phyloP scores from a whole-genome alignment of 2,888 invertebrate species.

The Oligia latruncula region DNA sequence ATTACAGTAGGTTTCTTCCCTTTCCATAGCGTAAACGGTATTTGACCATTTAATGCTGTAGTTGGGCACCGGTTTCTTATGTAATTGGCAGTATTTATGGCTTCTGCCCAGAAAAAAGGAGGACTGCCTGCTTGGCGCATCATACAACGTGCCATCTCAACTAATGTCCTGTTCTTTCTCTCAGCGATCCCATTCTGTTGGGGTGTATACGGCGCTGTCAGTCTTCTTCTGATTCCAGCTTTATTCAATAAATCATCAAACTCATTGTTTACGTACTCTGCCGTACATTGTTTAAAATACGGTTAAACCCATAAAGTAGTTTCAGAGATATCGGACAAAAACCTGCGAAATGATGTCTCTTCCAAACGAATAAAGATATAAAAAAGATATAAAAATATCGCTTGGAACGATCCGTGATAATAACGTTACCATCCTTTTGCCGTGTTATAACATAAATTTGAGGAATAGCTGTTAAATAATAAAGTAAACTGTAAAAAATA shows the following conservation, averaged over 20 bases:
- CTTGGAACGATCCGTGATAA: no score
- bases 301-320: no score
- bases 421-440: no score
- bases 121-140: constrained; percentile 47
- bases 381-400: no score
- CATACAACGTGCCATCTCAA: constrained; percentile 46
- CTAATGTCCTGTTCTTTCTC: constrained; percentile 14
- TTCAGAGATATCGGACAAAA: no score
- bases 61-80: no score
- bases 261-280: constrained; percentile 1
- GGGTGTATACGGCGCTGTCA: constrained; percentile 15
- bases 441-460: no score
- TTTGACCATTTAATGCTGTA: neutral
- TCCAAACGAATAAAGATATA: no score
- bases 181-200: constrained; percentile 26
- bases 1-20: constrained; percentile 5
- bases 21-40: constrained; percentile 4
- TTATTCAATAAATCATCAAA: constrained; percentile 27
- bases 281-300: no score
- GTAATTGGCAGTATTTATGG: constrained; percentile 16
- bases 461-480: no score
- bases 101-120: constrained; percentile 20
- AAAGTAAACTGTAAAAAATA: no score
- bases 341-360: no score
- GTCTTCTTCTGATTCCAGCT: constrained; percentile 19